phyloP scores from a whole-genome alignment of 1,140 invertebrate species.

The Harpegnathos saltator region DNA sequence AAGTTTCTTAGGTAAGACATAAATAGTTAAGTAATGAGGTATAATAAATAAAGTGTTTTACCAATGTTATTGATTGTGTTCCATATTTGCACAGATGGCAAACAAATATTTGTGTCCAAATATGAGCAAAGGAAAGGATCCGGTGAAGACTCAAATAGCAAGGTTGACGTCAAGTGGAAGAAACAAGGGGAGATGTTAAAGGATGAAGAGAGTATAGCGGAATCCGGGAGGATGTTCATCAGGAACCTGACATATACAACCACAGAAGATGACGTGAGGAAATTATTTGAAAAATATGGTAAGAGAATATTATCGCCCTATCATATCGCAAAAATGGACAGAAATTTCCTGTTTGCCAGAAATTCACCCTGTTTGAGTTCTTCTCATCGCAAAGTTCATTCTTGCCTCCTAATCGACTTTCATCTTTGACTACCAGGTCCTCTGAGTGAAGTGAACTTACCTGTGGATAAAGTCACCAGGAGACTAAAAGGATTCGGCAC shows the following conservation, averaged over 20 bases:
- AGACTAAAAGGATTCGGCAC: conserved; percentile 97
- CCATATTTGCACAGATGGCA: conserved; percentile 86
- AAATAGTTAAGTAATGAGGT: conserved; percentile 37
- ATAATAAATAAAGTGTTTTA: conserved; percentile 19
- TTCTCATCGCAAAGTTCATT: neutral
- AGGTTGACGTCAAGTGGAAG: conserved; percentile 88
- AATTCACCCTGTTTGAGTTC: too few relatives aligned
- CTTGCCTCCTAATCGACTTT: conserved; percentile 2
- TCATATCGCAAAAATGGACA: neutral
- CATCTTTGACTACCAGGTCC: conserved; percentile 88
- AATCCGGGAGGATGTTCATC: conserved; percentile 97
- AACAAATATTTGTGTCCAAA: conserved; percentile 88
- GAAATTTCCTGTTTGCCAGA: too few relatives aligned
- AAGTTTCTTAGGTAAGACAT: conserved; percentile 91
- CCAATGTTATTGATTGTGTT: conserved; percentile 8
- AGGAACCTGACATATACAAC: conserved; percentile 96
- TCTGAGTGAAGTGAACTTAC: conserved; percentile 95
- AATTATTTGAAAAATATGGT: conserved; percentile 96
- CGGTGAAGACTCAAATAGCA: conserved; percentile 65
- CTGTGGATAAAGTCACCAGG: conserved; percentile 94
- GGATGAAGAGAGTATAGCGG: conserved; percentile 93
- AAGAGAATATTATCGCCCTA: conserved; percentile 66
- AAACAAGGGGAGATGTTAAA: conserved; percentile 90
- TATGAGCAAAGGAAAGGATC: conserved; percentile 86
- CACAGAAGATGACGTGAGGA: conserved; percentile 95